These are phyloP conservation scores for Epinotia ramella DNA, from an alignment of 2,888 invertebrate genomes.

Conservation along the genomic window DNA sequence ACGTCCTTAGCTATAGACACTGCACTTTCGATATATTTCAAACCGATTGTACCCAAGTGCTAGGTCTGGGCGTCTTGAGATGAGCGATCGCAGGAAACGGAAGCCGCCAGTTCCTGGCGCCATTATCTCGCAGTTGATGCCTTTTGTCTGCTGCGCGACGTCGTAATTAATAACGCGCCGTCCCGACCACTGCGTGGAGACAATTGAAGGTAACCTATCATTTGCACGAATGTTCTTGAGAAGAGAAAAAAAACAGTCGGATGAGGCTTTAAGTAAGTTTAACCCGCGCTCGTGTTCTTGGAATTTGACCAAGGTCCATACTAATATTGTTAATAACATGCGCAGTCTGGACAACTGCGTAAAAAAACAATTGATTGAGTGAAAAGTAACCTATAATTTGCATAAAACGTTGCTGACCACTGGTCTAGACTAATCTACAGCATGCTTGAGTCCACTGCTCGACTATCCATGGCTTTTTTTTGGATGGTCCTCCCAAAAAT, in stretches of 20 bases:
- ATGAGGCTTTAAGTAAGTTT: too few species aligned
- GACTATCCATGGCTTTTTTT: too few species aligned
- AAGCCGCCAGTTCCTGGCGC: constrained; percentile 7
- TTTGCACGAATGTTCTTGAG: not conserved
- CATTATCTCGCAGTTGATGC: constrained; percentile 14
- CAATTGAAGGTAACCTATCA: constrained; percentile 2
- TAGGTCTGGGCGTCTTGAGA: constrained; percentile 9
- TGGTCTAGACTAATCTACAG: too few species aligned
- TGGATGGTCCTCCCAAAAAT: too few species aligned
- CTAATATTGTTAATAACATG: too few species aligned
- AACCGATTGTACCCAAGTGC: not conserved
- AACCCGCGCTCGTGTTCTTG: too few species aligned
- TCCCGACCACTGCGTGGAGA: not conserved
- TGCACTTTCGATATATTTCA: not conserved
- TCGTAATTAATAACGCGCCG: constrained; percentile 7
- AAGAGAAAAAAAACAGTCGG: too few species aligned
- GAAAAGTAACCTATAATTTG: not conserved
- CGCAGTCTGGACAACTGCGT: too few species aligned
- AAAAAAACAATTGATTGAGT: too few species aligned
- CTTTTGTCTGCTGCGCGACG: constrained; percentile 9
- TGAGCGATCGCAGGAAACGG: constrained; percentile 15
- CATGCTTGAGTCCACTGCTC: too few species aligned
- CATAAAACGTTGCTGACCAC: not conserved
- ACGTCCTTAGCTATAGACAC: not conserved
- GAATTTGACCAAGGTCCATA: too few species aligned